phyloP scores from a whole-genome alignment of 2,888 invertebrate species.

The Eupeodes latifasciatus region DNA sequence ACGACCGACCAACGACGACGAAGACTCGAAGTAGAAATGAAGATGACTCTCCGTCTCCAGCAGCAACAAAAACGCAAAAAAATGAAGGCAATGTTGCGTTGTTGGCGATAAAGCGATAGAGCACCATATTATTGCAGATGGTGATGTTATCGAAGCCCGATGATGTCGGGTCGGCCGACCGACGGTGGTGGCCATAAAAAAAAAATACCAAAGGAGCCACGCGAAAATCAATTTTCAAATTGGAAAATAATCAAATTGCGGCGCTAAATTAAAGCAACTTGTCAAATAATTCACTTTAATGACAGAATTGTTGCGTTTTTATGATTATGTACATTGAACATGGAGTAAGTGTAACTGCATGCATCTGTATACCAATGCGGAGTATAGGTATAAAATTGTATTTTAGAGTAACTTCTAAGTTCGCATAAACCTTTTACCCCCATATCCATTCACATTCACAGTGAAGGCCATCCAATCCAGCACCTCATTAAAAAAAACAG shows the following conservation, averaged over 20 bases:
- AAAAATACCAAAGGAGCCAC: conserved; percentile 38
- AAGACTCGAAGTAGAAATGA: conserved; percentile 55
- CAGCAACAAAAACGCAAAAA: neutral
- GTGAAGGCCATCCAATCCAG: neutral
- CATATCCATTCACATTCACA: conserved; percentile 15
- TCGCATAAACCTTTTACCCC: too few species aligned
- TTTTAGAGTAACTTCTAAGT: neutral
- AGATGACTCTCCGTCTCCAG: conserved; percentile 65
- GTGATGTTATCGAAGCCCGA: conserved; percentile 65
- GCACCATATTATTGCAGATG: conserved; percentile 44
- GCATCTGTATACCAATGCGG: conserved; percentile 18
- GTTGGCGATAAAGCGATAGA: conserved; percentile 56
- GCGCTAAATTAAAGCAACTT: conserved; percentile 77
- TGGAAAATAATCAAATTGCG: conserved; percentile 77
- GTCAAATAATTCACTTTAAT: conserved; percentile 77
- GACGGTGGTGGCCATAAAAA: conserved; percentile 19
- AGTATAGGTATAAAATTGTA: conserved; percentile 24
- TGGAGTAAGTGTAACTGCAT: conserved; percentile 9
- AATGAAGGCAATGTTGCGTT: conserved; percentile 14
- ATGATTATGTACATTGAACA: conserved; percentile 55
- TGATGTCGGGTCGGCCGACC: conserved; percentile 19
- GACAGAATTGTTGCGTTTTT: conserved; percentile 74
- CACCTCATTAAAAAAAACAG: conserved; percentile 19
- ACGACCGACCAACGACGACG: conserved; percentile 6
- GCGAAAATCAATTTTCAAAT: conserved; percentile 75